Evolutionary conservation across 1,140 invertebrate species (phyloP), one percentile per base, ranked within the genome.

Genomic region (Ectropis grisescens): DNA sequence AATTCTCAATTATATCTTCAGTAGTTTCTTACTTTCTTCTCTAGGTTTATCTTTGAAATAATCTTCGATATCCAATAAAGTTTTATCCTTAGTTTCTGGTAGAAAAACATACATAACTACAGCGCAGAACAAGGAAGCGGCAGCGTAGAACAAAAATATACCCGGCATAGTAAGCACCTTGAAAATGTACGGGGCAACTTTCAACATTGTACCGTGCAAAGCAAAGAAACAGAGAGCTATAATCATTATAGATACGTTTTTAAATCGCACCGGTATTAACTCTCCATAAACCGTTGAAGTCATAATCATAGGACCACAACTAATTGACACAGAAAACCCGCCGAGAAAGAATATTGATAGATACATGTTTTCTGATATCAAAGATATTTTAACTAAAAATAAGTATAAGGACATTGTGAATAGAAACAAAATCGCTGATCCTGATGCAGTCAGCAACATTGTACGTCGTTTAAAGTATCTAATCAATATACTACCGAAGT

Each of bases 371-470:
- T 56, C 55, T 1, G 4, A 3, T 15, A 62, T 30, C n/a, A 53
- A 8, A 2, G 19, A 11, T 6, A 49, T 27, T 31, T 40, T 44
- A 1, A 62, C 28, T 10, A 54, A 22, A 29, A 43, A 56, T 9
- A 58, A 49, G 32, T 58, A 56, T 2, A 46, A 16, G 1, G 58
- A 44, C n/a, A 47, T 41, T 25, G 33, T 37, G 34, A 52, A 51
- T 11, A 58, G 11, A 31, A 56, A 51, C 10, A 33, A 6, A 12
- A 48, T 36, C 12, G 30, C 42, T 10, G 42, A 37, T 5, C 12
- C 2, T 13, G 51, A 33, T 3, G 39, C 34, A 4, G 10, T 13
- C 0, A 62, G 22, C 9, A 53, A 26, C 2, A 56, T 29, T 5
- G 40, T 43, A 19, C 52, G 27, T 16, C 55, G 14, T 23, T 36